Percentiles rank a stretch among this genome's conserved stretches.
Evolutionary conservation across 2,888 invertebrate genomes (phyloP).

Genomic region (Timema podura): DNA sequence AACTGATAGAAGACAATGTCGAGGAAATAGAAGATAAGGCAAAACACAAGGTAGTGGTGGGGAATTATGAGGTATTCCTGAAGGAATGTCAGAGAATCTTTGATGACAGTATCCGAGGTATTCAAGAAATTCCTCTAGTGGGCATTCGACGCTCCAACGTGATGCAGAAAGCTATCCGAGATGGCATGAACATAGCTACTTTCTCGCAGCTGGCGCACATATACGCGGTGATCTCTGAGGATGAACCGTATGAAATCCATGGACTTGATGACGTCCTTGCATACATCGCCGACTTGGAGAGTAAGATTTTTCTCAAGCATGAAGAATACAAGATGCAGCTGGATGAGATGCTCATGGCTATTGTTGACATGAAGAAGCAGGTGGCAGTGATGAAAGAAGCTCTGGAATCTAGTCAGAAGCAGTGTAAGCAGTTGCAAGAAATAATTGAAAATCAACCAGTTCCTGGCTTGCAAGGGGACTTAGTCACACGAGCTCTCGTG

Average conservation of each 20-base stretch:
- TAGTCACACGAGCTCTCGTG: too few species aligned
- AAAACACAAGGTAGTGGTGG: not conserved
- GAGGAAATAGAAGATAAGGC: not conserved
- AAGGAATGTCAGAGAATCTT: conserved; percentile 12
- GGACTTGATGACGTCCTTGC: not conserved
- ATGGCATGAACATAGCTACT: not conserved
- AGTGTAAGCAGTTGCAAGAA: not conserved
- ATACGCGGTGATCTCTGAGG: not conserved
- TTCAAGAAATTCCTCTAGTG: not conserved
- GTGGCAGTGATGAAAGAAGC: not conserved
- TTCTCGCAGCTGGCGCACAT: not conserved
- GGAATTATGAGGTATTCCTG: conserved; percentile 6
- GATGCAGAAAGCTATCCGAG: conserved; percentile 2
- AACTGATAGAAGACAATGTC: not conserved
- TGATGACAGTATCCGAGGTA: not conserved
- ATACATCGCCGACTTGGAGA: not conserved
- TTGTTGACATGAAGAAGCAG: not conserved
- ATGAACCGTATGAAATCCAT: not conserved
- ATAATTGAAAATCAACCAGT: not conserved
- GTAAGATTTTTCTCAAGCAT: not conserved
- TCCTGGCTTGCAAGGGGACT: too few species aligned
- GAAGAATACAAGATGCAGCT: not conserved
- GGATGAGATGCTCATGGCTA: not conserved
- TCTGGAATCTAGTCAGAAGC: not conserved
- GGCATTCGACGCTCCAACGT: not conserved